A percentile compares a stretch with the other conserved stretches of the same genome.
Conservation (phyloP, 2,888 invertebrate species). For the Himalopsyche tibetana region DNA sequence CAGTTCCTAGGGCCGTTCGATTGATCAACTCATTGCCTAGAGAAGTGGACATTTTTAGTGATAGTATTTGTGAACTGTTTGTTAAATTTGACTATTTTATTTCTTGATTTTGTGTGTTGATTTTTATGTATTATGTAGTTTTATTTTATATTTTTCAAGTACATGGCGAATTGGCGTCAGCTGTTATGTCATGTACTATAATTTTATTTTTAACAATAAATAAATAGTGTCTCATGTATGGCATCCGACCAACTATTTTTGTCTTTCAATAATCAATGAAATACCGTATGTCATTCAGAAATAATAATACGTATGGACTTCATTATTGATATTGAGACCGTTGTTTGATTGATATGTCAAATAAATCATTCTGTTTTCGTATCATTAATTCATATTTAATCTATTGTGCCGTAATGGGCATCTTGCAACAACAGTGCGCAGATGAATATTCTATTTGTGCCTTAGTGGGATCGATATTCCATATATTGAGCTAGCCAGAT, state of each 20-base stretch:
- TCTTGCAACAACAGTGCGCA: slow-evolving; percentile 4
- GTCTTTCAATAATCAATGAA: background rate
- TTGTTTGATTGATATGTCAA: slow-evolving; percentile 14
- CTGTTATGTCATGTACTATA: too few relatives aligned
- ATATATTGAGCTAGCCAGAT: background rate
- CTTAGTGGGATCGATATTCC: background rate
- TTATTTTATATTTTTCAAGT: too few relatives aligned
- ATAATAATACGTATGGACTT: background rate
- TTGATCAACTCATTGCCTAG: too few relatives aligned
- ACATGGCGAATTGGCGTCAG: too few relatives aligned
- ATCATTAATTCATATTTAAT: background rate
- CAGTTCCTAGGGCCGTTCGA: too few relatives aligned
- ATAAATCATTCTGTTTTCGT: slow-evolving; percentile 18
- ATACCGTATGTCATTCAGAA: background rate
- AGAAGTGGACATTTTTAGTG: too few relatives aligned
- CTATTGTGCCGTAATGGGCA: background rate
- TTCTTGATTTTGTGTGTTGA: too few relatives aligned
- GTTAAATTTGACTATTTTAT: too few relatives aligned
- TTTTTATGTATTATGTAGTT: too few relatives aligned
- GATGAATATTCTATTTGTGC: slow-evolving; percentile 23
- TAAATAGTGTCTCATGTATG: too few relatives aligned
- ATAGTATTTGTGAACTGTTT: too few relatives aligned
- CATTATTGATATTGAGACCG: slow-evolving; percentile 5
- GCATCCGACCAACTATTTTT: background rate
- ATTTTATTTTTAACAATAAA: too few relatives aligned